Conservation (phyloP, 2,888 invertebrate species). For the Luffia ferchaultella region DNA sequence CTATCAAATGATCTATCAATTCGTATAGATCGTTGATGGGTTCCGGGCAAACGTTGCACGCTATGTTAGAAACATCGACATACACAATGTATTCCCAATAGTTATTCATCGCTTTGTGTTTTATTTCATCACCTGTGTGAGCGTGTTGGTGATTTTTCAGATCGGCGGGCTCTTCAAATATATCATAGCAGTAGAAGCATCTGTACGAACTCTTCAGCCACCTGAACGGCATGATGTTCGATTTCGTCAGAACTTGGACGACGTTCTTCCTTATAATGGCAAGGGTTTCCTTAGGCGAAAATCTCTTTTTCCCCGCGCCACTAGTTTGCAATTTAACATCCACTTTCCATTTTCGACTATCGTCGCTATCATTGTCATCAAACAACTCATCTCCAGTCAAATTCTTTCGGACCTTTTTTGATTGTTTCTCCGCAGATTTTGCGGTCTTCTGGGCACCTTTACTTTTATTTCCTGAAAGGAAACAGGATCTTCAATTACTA, state of each 20-base stretch:
- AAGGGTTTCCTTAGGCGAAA: slow-evolving; percentile 36
- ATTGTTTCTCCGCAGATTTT: not conserved
- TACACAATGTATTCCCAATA: slow-evolving; percentile 54
- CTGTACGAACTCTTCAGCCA: slow-evolving; percentile 55
- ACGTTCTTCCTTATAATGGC: slow-evolving; percentile 45
- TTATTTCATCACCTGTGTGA: slow-evolving; percentile 34
- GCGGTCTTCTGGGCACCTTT: slow-evolving; percentile 37
- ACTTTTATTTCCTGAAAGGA: slow-evolving; percentile 45
- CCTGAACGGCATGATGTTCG: slow-evolving; percentile 49
- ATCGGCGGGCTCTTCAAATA: slow-evolving; percentile 45
- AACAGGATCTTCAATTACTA: slow-evolving; percentile 24
- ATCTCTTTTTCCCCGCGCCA: slow-evolving; percentile 2
- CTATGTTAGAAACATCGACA: slow-evolving; percentile 37
- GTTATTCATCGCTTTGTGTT: slow-evolving; percentile 44
- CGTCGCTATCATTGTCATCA: not conserved
- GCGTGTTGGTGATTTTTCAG: slow-evolving; percentile 37
- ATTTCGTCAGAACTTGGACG: slow-evolving; percentile 37
- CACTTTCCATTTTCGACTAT: not conserved
- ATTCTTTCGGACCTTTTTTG: not conserved
- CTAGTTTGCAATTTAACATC: not conserved
- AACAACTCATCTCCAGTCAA: too few species aligned
- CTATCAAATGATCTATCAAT: slow-evolving; percentile 41
- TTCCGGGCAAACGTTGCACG: slow-evolving; percentile 41
- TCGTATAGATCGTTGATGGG: slow-evolving; percentile 36
- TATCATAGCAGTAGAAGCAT: slow-evolving; percentile 57